Evolutionary conservation across 92 coral and sea anemone species (phyloP), one percentile per base, ranked within the genome.

Genomic region (Zoanthus sansibaricus): DNA sequence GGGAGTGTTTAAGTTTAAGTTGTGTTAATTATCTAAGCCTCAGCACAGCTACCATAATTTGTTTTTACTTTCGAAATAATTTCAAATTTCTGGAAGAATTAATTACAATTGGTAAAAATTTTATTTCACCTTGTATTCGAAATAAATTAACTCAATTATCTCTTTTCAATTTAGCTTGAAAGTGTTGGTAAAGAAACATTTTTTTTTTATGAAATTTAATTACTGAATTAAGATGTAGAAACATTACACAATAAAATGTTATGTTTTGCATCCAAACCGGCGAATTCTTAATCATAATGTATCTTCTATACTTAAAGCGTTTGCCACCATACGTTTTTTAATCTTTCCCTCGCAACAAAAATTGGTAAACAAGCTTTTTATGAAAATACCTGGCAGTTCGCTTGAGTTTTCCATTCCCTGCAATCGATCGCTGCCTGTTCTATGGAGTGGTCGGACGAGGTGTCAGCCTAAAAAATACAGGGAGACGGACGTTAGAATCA

Each of bases 381-480:
- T 59, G 47, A 80, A 80, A 80, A 66, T 80, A 80, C 85, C 85
- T 80, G 55, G 85, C 46, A 66, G 46, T 9, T 80, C 85, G 75
- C 18, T 80, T n/a, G 85, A 62, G 56, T 62, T 62, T 80, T 80
- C 85, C 85, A 80, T 80, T 80, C 85, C 21, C 56, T 80, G 59
- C 83, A 76, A 86, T 70, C 62, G 86, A 73, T 52, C 71, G 67
- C 7, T 48, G 79, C 44, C 52, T 52, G n/a, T 80, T 56, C 73
- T 61, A 73, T 71, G 87, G 79, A 80, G 68, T n/a, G 42, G 42
- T 49, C 30, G 32, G 33, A 11, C 16, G 62, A 80, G 75, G 73
- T 80, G 85, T 80, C 85, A 80, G 85, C 85, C 85, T 80, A 17
- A 44, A 80, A 80, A 80, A 45, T 71, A 66, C 74, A 30, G 20